phyloP scores from a whole-genome alignment of 2,113 vertebrate genomes.

The Chinchilla lanigera region DNA sequence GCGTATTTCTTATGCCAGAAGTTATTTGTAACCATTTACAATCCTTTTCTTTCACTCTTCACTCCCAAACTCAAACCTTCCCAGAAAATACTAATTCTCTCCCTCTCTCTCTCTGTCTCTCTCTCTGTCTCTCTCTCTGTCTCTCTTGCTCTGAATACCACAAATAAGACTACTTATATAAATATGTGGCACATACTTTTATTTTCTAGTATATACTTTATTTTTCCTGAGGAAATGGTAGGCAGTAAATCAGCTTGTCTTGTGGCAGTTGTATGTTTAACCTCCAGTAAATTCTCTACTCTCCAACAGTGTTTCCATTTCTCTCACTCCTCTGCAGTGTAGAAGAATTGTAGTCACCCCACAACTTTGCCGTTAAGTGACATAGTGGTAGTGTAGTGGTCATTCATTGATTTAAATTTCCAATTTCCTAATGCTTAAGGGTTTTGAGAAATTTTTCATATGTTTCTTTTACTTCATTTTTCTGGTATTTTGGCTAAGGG shows the following conservation, averaged over 20 bases:
- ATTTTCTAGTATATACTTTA: background rate
- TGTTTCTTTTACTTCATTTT: too few species aligned
- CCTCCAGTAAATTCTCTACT: background rate
- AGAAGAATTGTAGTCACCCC: background rate
- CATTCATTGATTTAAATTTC: too few species aligned
- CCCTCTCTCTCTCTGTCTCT: too few species aligned
- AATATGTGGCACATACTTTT: background rate
- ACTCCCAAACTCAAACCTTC: background rate
- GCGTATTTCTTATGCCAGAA: background rate
- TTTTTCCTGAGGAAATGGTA: background rate
- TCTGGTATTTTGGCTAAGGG: too few species aligned
- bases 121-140: too few species aligned
- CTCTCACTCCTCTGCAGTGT: background rate
- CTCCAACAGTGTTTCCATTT: background rate
- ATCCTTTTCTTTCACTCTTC: background rate
- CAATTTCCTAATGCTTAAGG: too few species aligned
- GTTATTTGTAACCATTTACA: background rate
- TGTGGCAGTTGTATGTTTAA: background rate
- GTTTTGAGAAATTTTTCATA: too few species aligned
- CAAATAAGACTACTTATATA: background rate
- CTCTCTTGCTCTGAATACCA: background rate
- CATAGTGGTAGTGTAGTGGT: background rate
- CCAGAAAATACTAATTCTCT: background rate
- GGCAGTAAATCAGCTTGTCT: background rate
- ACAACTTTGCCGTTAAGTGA: background rate